Evolutionary conservation across 2,888 invertebrate genomes (phyloP).

Genomic region (Mesorhabditis sp.): DNA sequence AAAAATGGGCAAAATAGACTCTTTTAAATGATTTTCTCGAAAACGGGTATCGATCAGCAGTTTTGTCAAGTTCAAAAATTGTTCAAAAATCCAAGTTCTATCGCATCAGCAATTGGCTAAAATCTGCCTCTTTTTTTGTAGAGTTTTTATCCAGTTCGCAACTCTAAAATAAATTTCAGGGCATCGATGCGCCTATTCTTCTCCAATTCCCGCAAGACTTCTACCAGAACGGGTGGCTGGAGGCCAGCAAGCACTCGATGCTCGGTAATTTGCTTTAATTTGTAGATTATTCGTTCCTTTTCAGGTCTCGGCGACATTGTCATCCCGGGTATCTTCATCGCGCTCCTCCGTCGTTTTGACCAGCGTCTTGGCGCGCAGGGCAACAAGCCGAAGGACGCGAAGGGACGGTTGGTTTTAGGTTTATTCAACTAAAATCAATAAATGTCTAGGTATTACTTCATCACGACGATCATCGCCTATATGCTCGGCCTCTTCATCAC

Average conservation of each 20-base stretch:
- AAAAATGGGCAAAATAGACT: no score
- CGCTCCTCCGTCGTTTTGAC: slow-evolving; percentile 88
- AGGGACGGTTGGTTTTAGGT: background rate
- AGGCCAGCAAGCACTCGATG: slow-evolving; percentile 95
- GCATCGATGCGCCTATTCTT: slow-evolving; percentile 94
- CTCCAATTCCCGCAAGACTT: slow-evolving; percentile 98
- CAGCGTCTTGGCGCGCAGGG: slow-evolving; percentile 32
- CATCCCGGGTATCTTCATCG: slow-evolving; percentile 97
- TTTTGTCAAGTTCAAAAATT: no score
- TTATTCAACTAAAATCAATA: slow-evolving; percentile 14
- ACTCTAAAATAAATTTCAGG: slow-evolving; percentile 62
- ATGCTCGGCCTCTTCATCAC: slow-evolving; percentile 86
- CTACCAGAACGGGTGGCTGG: slow-evolving; percentile 81
- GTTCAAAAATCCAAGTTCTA: no score
- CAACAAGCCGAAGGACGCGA: slow-evolving; percentile 8
- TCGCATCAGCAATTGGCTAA: background rate
- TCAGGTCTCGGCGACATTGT: slow-evolving; percentile 86
- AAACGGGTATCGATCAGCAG: no score
- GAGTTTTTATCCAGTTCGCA: no score
- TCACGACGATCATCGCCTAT: slow-evolving; percentile 85
- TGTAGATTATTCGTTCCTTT: background rate
- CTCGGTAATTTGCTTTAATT: slow-evolving; percentile 67
- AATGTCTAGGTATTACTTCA: slow-evolving; percentile 67
- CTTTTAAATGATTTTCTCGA: no score
- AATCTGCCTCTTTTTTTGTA: background rate